phyloP scores from a whole-genome alignment of 1,140 invertebrate species.

The Galleria mellonella region DNA sequence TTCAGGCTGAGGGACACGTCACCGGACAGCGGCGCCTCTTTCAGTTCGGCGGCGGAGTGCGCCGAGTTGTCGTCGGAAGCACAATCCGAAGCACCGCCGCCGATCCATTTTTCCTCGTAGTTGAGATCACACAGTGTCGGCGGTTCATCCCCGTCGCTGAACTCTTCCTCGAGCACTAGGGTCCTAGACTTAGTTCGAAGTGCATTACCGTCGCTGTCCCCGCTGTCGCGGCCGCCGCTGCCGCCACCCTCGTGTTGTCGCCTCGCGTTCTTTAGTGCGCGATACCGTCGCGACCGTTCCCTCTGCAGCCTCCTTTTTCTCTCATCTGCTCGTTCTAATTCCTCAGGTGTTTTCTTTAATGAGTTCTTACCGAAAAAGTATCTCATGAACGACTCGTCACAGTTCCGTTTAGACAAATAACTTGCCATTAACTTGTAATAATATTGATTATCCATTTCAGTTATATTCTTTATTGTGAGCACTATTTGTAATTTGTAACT shows the following conservation, averaged over 20 bases:
- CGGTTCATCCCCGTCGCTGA: slow-evolving; percentile 56
- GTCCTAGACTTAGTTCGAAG: slow-evolving; percentile 33
- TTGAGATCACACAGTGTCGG: slow-evolving; percentile 59
- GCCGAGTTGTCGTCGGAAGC: slow-evolving; percentile 63
- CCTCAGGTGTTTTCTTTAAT: slow-evolving; percentile 62
- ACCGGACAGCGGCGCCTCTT: slow-evolving; percentile 29
- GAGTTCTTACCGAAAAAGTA: slow-evolving; percentile 67
- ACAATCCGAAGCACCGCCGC: slow-evolving; percentile 47
- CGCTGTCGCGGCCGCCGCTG: slow-evolving; percentile 27
- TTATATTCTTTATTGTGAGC: slow-evolving; percentile 9
- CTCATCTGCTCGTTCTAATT: slow-evolving; percentile 59
- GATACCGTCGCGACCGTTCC: slow-evolving; percentile 54
- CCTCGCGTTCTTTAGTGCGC: slow-evolving; percentile 58
- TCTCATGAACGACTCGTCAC: slow-evolving; percentile 67
- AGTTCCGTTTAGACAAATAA: slow-evolving; percentile 64
- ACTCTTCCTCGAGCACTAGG: slow-evolving; percentile 40
- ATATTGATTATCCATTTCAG: slow-evolving; percentile 62
- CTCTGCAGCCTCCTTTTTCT: slow-evolving; percentile 55
- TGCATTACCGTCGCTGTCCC: slow-evolving; percentile 34
- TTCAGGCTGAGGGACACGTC: slow-evolving; percentile 46
- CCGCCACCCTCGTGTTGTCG: slow-evolving; percentile 48
- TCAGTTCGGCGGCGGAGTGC: slow-evolving; percentile 44
- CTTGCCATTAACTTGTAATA: slow-evolving; percentile 68
- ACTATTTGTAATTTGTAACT: slow-evolving; percentile 10
- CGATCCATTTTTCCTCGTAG: slow-evolving; percentile 54